Evolutionary conservation across 2,113 vertebrate genomes (phyloP).

Genomic region (Colaptes auratus): DNA sequence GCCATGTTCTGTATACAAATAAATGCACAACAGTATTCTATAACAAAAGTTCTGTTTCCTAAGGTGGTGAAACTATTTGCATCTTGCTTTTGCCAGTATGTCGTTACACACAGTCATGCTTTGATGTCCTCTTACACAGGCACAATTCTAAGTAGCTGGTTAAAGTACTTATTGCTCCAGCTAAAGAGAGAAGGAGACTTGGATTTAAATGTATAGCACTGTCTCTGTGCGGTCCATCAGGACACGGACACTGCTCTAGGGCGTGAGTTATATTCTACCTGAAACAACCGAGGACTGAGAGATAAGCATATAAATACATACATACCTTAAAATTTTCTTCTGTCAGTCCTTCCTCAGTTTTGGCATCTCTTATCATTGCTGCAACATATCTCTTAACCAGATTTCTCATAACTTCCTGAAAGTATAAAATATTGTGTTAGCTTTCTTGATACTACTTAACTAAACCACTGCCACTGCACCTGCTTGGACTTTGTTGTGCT

Average conservation of each 20-base stretch:
- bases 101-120: background rate
- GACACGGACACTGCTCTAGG: background rate
- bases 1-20: background rate
- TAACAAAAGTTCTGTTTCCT: background rate
- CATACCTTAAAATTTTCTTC: conserved; percentile 98
- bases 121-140: background rate
- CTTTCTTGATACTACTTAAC: background rate
- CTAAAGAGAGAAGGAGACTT: background rate
- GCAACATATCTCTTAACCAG: conserved; percentile 96
- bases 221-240: background rate
- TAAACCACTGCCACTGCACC: background rate
- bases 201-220: too few species aligned
- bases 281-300: background rate
- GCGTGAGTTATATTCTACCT: background rate
- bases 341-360: conserved; percentile 92
- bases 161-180: background rate
- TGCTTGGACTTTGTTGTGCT: background rate
- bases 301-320: background rate
- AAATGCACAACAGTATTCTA: background rate
- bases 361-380: conserved; percentile 96
- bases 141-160: background rate
- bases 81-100: background rate
- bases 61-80: background rate
- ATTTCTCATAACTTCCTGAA: conserved; percentile 93
- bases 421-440: conserved; percentile 5